Conservation (phyloP, 2,113 vertebrate genomes). For the Pygoscelis antarcticus region DNA sequence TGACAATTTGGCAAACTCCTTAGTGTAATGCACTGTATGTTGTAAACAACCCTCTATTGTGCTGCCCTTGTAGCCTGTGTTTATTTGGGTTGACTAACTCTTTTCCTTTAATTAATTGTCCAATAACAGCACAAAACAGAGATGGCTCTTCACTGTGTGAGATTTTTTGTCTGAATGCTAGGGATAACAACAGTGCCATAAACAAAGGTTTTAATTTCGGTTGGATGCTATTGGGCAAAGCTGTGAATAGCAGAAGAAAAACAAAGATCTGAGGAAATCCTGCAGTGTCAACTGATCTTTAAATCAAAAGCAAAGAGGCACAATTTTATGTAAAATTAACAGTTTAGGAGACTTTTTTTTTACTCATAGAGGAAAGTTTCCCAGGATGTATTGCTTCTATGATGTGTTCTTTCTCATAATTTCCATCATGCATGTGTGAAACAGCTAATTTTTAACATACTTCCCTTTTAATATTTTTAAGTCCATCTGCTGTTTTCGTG, state of each 20-base stretch:
- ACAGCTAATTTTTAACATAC: background rate
- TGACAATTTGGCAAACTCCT: conserved; percentile 8
- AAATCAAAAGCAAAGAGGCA: background rate
- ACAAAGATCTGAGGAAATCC: background rate
- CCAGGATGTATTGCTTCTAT: background rate
- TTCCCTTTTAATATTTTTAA: conserved; percentile 32
- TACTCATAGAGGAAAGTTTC: background rate
- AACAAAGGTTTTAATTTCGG: conserved; percentile 6
- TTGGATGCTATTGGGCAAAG: background rate
- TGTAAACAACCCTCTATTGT: background rate
- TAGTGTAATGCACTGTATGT: background rate
- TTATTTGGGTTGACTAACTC: background rate
- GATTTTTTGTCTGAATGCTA: background rate
- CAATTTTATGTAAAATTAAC: background rate
- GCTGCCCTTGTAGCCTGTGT: background rate
- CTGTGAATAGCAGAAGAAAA: background rate
- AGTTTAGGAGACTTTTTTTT: background rate
- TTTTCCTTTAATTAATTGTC: background rate
- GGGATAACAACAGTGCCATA: background rate
- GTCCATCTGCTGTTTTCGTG: background rate
- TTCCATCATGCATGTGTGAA: background rate
- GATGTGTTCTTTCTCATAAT: background rate
- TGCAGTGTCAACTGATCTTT: background rate
- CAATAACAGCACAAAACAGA: background rate
- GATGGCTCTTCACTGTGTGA: background rate